phyloP scores from a whole-genome alignment of 2,113 vertebrate species.

The Mixornis gularis region DNA sequence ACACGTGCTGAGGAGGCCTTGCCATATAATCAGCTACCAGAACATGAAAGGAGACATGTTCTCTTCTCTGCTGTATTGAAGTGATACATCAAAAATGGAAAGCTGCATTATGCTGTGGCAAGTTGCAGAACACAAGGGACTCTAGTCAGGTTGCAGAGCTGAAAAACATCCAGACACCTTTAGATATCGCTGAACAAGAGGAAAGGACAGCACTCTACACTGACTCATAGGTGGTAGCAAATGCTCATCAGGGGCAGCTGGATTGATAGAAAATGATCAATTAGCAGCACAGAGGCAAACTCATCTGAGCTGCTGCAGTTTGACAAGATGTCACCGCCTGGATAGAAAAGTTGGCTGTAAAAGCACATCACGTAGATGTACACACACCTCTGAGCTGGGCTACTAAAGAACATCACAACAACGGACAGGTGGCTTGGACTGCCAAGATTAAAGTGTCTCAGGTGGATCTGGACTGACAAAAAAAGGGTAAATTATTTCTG shows the following conservation, averaged over 20 bases:
- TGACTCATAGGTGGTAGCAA: too few relatives aligned
- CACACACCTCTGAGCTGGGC: accelerated
- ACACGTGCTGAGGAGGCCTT: neutral
- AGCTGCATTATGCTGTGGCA: neutral
- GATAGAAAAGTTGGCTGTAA: neutral
- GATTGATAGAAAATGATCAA: neutral
- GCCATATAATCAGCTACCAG: neutral
- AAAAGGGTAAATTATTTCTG: neutral
- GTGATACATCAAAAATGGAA: neutral
- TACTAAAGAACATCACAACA: neutral
- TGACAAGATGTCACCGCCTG: neutral
- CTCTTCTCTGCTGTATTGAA: neutral
- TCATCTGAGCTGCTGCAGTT: neutral
- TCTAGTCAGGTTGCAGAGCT: neutral
- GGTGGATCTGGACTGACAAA: neutral
- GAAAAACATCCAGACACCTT: neutral
- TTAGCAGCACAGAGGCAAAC: neutral
- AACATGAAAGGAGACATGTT: neutral
- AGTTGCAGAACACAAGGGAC: neutral
- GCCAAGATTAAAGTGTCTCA: neutral
- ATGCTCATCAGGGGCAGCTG: neutral
- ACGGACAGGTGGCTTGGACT: neutral
- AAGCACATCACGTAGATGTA: neutral
- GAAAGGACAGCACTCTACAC: neutral
- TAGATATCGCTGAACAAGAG: neutral